A percentile compares a stretch with the other conserved stretches of the same genome.
Evolutionary conservation across 2,113 vertebrate genomes (phyloP).

Genomic region (Nothobranchius furzeri): DNA sequence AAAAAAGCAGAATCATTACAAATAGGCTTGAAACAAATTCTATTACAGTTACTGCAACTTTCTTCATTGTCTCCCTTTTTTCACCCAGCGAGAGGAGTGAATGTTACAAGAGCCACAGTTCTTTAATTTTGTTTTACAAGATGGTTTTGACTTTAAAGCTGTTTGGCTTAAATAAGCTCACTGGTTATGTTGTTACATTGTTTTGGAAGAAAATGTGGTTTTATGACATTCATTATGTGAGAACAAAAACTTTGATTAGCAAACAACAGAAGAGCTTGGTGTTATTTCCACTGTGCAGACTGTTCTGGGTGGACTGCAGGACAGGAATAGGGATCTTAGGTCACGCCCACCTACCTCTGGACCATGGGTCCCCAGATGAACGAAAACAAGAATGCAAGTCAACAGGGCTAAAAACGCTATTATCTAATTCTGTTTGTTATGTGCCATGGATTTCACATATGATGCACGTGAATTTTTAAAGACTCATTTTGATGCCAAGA

Average conservation of each 20-base stretch:
- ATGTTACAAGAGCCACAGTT: conserved; percentile 19
- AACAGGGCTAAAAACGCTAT: no score
- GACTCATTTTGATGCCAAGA: no score
- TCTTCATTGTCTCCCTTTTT: not conserved
- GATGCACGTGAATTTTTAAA: no score
- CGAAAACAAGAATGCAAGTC: no score
- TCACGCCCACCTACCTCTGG: no score
- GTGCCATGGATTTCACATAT: no score
- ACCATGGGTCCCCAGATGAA: no score
- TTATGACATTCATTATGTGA: conserved; percentile 39
- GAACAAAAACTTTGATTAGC: not conserved
- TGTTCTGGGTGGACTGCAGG: not conserved
- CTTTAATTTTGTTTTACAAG: conserved; percentile 56
- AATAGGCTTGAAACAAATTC: not conserved
- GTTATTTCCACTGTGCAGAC: no score
- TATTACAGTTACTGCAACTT: not conserved
- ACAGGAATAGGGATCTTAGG: no score
- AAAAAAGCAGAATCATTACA: not conserved
- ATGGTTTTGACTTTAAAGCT: conserved; percentile 32
- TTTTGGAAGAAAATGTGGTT: conserved; percentile 48
- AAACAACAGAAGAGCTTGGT: conserved; percentile 1
- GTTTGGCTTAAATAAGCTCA: conserved; percentile 42
- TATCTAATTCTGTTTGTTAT: no score
- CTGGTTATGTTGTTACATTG: conserved; percentile 34
- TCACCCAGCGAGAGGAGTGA: conserved; percentile 25